These are phyloP conservation scores for Sebastolobus altivelis DNA, from an alignment of 2,797 vertebrate species.

Conservation along the genomic window DNA sequence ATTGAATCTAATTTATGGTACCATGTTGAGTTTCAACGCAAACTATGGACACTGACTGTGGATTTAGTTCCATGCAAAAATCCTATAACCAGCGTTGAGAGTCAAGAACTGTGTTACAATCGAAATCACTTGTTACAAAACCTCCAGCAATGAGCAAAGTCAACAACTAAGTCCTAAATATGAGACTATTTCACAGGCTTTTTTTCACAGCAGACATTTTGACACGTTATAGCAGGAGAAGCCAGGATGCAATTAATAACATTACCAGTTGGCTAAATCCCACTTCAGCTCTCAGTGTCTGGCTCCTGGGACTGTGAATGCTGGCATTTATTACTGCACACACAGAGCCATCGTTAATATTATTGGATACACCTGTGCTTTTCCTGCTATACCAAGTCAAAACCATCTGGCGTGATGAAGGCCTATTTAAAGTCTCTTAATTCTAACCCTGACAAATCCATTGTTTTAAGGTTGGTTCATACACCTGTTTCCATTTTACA, in stretches of 20 bases:
- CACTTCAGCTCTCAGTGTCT: not conserved
- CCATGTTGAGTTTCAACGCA: not conserved
- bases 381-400: not conserved
- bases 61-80: not conserved
- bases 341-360: constrained; percentile 1
- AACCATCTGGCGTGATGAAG: not conserved
- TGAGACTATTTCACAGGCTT: not conserved
- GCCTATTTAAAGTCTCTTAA: constrained; percentile 7
- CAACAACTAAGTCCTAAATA: not conserved
- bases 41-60: not conserved
- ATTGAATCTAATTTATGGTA: not conserved
- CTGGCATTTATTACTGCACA: not conserved
- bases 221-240: not conserved
- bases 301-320: not conserved
- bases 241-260: not conserved
- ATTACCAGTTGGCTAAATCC: not conserved
- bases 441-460: constrained; percentile 2
- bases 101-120: not conserved
- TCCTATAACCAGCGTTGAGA: not conserved
- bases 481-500: constrained; percentile 1
- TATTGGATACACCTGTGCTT: constrained; percentile 18
- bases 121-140: not conserved
- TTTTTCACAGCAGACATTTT: not conserved
- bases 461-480: constrained; percentile 1
- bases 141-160: not conserved